These are phyloP conservation scores for Drosophila neotestacea DNA, from an alignment of 2,888 invertebrate species.

Conservation along the genomic window DNA sequence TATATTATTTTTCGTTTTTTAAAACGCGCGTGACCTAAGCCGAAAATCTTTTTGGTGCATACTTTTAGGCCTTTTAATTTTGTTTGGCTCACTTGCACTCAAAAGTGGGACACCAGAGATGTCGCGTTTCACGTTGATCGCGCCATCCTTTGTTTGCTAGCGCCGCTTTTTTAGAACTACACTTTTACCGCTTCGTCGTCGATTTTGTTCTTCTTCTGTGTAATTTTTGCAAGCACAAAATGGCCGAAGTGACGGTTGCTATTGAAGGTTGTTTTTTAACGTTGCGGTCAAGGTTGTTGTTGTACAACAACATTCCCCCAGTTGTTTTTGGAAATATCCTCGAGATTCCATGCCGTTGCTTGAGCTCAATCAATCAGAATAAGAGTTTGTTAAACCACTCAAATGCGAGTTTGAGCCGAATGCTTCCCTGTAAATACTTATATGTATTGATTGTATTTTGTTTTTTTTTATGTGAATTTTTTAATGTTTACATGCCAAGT, in stretches of 20 bases:
- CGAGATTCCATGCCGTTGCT: neutral
- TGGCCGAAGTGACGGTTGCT: too few relatives aligned
- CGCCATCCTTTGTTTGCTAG: too few relatives aligned
- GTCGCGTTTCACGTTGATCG: too few relatives aligned
- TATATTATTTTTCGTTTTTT: neutral
- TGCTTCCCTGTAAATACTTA: neutral
- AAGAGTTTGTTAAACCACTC: neutral
- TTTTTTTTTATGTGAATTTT: conserved; percentile 2
- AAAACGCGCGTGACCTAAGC: neutral
- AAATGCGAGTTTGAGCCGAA: neutral
- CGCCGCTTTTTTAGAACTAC: too few relatives aligned
- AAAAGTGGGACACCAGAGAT: too few relatives aligned
- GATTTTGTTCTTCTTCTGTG: too few relatives aligned
- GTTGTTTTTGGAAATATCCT: conserved; percentile 13
- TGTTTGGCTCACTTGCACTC: too few relatives aligned
- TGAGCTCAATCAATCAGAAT: neutral
- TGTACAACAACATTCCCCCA: conserved; percentile 41
- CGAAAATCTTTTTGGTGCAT: conserved; percentile 21
- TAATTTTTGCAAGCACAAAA: too few relatives aligned
- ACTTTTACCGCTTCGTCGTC: too few relatives aligned
- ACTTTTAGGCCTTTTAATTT: conserved; percentile 19
- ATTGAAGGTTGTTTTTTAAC: too few relatives aligned
- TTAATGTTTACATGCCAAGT: neutral
- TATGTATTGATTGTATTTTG: conserved; percentile 18
- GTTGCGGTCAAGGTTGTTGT: conserved; percentile 41